These are phyloP conservation scores for Sialia sialis DNA, from an alignment of 2,113 vertebrate species.

Conservation along the genomic window DNA sequence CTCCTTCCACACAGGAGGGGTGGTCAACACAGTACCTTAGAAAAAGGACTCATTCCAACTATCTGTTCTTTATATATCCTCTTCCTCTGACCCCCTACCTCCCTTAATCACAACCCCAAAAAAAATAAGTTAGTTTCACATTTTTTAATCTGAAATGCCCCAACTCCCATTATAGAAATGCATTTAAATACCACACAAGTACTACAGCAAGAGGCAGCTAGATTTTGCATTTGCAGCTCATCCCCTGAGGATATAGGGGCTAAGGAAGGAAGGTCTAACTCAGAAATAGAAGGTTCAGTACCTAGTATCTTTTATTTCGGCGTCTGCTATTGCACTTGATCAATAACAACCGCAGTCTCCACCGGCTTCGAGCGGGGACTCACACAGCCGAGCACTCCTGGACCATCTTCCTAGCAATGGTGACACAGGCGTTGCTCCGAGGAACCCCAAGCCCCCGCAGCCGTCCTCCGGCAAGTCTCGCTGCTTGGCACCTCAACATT, in stretches of 20 bases:
- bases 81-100: background rate
- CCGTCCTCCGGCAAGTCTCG: slow-evolving; percentile 45
- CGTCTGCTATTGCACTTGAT: slow-evolving; percentile 76
- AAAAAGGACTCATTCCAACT: background rate
- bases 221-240: background rate
- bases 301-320: slow-evolving; percentile 71
- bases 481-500: slow-evolving; percentile 68
- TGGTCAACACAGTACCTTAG: background rate
- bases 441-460: slow-evolving; percentile 37
- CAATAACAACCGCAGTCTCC: slow-evolving; percentile 82
- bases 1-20: slow-evolving; percentile 16
- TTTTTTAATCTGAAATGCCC: slow-evolving; percentile 36
- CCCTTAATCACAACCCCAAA: background rate
- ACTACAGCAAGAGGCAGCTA: background rate
- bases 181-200: slow-evolving; percentile 1
- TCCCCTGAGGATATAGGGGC: background rate
- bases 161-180: background rate
- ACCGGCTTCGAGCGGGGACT: slow-evolving; percentile 60
- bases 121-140: slow-evolving; percentile 54
- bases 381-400: slow-evolving; percentile 70
- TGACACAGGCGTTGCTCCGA: slow-evolving; percentile 63
- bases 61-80: background rate
- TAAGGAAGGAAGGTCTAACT: background rate
- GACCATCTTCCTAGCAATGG: slow-evolving; percentile 69
- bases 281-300: slow-evolving; percentile 44